Evolutionary conservation across 2,113 vertebrate species (phyloP), one percentile per base, ranked within the genome.

Genomic region (Cyanoderma ruficeps): DNA sequence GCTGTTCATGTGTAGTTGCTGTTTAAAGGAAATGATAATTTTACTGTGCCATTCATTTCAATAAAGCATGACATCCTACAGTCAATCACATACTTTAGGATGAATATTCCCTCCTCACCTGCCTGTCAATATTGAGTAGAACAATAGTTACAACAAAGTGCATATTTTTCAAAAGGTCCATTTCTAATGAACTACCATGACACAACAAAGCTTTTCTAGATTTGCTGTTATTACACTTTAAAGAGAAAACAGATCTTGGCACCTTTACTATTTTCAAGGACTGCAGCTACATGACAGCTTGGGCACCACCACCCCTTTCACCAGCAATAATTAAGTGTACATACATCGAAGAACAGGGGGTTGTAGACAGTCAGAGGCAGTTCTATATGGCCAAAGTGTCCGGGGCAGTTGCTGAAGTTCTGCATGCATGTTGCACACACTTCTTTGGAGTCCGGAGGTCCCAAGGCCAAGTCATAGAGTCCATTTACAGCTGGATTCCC

Each of bases 341-440:
- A 4, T 68, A 97, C 99, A 87, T 99, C 99, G 16, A 99, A 99
- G 89, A 99, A 98, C 33, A 99, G 97, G 4, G 99, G 99, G 90
- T 99, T 99, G 93, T 99, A 99, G 16, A 99, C 99, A 1, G 98
- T 98, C 15, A 99, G 97, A 1, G 99, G 99, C 28, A 99, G 98
- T 1, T 99, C 98, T 4, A 99, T 97, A 19, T 99, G 99, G 23
- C 99, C 99, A 37, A 99, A 88, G 95, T 99, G 99, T 12, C 99
- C 99, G 0, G 99, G 98, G 81, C 99, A 99, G 96, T 96, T 98
- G 95, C 92, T 98, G 96, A 98, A 99, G 94, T 99, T 98, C 97
- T 99, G 99, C 89, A 98, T 98, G 64, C 99, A 99, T 23, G 99
- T 99, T 4, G 98, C 97, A 96, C 99, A 99, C 33, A 98, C 98